Conservation (phyloP, 2,888 invertebrate genomes). For the Ptychoptera albimana region DNA sequence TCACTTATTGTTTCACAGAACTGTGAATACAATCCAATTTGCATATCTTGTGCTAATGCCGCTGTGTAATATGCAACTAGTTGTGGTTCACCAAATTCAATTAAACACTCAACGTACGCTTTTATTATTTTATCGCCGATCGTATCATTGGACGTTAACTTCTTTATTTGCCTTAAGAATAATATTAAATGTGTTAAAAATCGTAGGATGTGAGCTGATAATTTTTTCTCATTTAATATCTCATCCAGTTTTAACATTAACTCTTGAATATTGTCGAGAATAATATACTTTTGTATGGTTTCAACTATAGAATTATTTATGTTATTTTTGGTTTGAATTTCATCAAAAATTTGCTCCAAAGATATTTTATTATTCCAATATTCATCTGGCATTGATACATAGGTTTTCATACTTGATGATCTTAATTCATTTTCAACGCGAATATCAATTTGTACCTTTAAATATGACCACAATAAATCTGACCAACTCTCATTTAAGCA, state of each 20-base stretch:
- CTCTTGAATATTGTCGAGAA: conserved; percentile 61
- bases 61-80: conserved; percentile 77
- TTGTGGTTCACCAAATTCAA: conserved; percentile 55
- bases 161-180: conserved; percentile 65
- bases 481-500: conserved; percentile 70
- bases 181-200: conserved; percentile 76
- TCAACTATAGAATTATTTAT: conserved; percentile 50
- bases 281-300: conserved; percentile 63
- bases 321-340: conserved; percentile 32
- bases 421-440: conserved; percentile 67
- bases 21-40: conserved; percentile 47
- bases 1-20: conserved; percentile 53
- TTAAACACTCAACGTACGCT: conserved; percentile 53
- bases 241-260: conserved; percentile 53
- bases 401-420: conserved; percentile 37
- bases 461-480: conserved; percentile 79
- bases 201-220: conserved; percentile 33
- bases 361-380: conserved; percentile 56
- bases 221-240: neutral
- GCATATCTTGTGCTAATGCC: conserved; percentile 49
- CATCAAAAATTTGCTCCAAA: conserved; percentile 49
- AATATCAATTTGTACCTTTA: conserved; percentile 66
- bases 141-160: conserved; percentile 44
- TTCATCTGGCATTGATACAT: conserved; percentile 42
- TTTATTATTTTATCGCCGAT: conserved; percentile 60